Evolutionary conservation across 2,113 vertebrate genomes (phyloP), one percentile per base, ranked within the genome.

Genomic region (Limanda limanda): DNA sequence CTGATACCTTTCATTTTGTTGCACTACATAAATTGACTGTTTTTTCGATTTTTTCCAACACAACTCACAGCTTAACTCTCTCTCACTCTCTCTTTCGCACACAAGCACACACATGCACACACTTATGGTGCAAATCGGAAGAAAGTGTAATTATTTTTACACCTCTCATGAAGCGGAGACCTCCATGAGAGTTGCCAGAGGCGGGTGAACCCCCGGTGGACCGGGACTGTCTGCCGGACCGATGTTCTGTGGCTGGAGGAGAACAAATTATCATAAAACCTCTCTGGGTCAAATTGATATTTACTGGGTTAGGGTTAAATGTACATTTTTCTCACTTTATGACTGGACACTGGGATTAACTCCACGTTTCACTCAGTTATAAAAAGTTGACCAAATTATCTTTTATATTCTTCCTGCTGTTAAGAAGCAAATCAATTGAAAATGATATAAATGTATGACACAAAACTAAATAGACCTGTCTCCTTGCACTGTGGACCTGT

Each of bases 221-320:
- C 78, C 69, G 70, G 52, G 64, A 63, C 59, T 83, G 85, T 84
- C 83, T 70, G 68, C 79, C 67, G 88, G 81, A 85, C 83, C 71
- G 81, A 89, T 89, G 79, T 62, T 72, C 79, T 80, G 78, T 24
- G 59, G 73, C 68, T 78, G 78, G 67, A 75, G 65, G 73, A 56
- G 81, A 86, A 86, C 70, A 86, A 82, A 91, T 87, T 15, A 73
- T n/a, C n/a, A n/a, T n/a, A n/a, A n/a, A n/a, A n/a, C n/a, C n/a
- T n/a, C n/a, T n/a, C n/a, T n/a, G n/a, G n/a, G n/a, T n/a, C n/a
- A n/a, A n/a, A n/a, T n/a, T n/a, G n/a, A n/a, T n/a, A n/a, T n/a
- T n/a, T n/a, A n/a, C n/a, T n/a, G n/a, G n/a, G n/a, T n/a, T n/a
- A n/a, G n/a, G n/a, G n/a, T n/a, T n/a, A n/a, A n/a, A n/a, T n/a